phyloP scores from a whole-genome alignment of 1,140 invertebrate genomes.

The Drosophila repleta region DNA sequence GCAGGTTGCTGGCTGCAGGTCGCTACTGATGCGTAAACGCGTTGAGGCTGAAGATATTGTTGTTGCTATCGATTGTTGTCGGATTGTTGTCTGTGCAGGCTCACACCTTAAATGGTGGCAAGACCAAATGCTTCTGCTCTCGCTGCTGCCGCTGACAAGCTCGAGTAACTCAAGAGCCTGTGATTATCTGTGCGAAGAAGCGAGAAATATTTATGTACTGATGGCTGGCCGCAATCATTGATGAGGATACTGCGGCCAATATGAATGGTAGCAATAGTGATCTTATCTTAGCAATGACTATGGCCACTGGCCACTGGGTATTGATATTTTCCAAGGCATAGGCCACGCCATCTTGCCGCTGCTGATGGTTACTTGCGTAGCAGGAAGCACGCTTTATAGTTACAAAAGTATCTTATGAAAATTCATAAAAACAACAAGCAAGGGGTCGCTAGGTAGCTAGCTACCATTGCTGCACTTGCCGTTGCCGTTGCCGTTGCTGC shows the following conservation, averaged over 20 bases:
- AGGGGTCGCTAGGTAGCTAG: slow-evolving; percentile 34
- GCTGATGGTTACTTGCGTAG: slow-evolving; percentile 41
- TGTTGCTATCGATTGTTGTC: slow-evolving; percentile 26
- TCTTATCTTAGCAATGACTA: slow-evolving; percentile 26
- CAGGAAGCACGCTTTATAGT: slow-evolving; percentile 75
- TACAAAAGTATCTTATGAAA: slow-evolving; percentile 54
- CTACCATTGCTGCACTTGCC: background rate
- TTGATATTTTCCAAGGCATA: slow-evolving; percentile 41
- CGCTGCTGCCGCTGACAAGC: slow-evolving; percentile 45
- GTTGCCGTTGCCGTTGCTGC: too few relatives aligned
- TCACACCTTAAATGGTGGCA: slow-evolving; percentile 77
- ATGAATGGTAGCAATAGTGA: slow-evolving; percentile 46
- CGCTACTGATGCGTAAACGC: slow-evolving; percentile 75
- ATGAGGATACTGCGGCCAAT: slow-evolving; percentile 42
- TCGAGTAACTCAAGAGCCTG: slow-evolving; percentile 72
- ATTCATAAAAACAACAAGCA: slow-evolving; percentile 32
- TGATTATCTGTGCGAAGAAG: slow-evolving; percentile 71
- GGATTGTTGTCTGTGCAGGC: slow-evolving; percentile 30
- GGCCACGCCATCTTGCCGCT: slow-evolving; percentile 39
- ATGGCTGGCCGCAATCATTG: slow-evolving; percentile 63
- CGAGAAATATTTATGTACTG: slow-evolving; percentile 79
- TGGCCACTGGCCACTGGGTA: slow-evolving; percentile 30
- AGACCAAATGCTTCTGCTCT: slow-evolving; percentile 14
- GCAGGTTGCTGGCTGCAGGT: too few relatives aligned
- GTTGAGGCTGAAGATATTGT: slow-evolving; percentile 65